Evolutionary conservation across 2,113 vertebrate genomes (phyloP).

Genomic region (Pterocles orientalis): DNA sequence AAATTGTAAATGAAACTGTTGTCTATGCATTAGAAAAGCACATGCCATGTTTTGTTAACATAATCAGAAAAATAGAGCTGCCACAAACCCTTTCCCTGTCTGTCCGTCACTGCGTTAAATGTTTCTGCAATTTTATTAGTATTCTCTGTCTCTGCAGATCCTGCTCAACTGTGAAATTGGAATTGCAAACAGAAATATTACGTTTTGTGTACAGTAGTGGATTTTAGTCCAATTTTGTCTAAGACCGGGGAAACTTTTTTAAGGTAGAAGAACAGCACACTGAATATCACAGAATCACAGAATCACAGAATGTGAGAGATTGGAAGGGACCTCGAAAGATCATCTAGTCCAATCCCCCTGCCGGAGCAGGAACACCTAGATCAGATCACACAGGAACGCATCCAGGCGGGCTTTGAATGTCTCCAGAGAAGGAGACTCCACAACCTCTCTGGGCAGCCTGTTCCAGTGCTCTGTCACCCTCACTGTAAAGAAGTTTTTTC

Average conservation of each 20-base stretch:
- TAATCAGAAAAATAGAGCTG: constrained; percentile 79
- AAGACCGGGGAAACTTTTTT: neutral
- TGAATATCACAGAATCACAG: neutral
- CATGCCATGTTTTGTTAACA: constrained; percentile 80
- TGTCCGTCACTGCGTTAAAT: constrained; percentile 81
- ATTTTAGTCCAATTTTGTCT: constrained; percentile 65
- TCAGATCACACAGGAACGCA: too few relatives aligned
- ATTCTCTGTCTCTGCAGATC: constrained; percentile 79
- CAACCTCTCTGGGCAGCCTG: too few relatives aligned
- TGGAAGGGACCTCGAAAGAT: too few relatives aligned
- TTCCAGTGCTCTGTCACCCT: too few relatives aligned
- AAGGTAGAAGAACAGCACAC: neutral
- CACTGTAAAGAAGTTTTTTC: too few relatives aligned
- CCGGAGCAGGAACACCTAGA: too few relatives aligned
- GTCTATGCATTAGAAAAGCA: constrained; percentile 66
- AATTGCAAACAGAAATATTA: constrained; percentile 84
- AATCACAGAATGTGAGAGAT: too few relatives aligned
- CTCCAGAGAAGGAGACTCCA: too few relatives aligned
- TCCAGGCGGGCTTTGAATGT: too few relatives aligned
- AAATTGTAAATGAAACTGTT: constrained; percentile 70
- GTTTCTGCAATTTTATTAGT: constrained; percentile 80
- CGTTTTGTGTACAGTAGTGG: constrained; percentile 72
- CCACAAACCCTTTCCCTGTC: constrained; percentile 72
- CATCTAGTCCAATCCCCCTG: too few relatives aligned
- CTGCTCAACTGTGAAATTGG: constrained; percentile 85